A percentile compares a stretch with the other conserved stretches of the same genome.
Conservation (phyloP, 2,797 vertebrate genomes). For the Cuculus canorus region DNA sequence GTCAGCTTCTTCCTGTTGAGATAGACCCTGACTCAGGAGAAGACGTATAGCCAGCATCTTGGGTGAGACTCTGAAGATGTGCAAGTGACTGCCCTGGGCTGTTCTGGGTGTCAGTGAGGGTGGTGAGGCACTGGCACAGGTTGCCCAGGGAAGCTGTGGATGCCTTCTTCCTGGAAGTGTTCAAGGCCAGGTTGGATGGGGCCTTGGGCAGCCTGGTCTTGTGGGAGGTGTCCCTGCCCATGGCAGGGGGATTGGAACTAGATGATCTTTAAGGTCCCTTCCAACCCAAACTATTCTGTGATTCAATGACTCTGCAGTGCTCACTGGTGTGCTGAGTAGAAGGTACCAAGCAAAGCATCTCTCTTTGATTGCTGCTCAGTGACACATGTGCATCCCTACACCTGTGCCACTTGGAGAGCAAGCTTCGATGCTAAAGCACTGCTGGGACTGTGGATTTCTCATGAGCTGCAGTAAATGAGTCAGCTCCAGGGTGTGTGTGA, state of each 20-base stretch:
- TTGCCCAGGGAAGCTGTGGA: too few relatives aligned
- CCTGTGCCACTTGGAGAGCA: not conserved
- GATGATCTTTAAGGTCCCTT: too few relatives aligned
- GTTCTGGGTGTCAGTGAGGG: too few relatives aligned
- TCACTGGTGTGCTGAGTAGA: accelerated
- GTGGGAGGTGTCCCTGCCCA: too few relatives aligned
- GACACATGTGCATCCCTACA: accelerated
- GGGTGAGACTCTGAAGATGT: not conserved
- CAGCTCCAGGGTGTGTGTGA: not conserved
- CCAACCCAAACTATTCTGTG: too few relatives aligned
- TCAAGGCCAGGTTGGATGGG: too few relatives aligned
- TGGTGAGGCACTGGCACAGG: too few relatives aligned
- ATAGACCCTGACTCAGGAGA: not conserved
- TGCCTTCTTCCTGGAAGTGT: too few relatives aligned
- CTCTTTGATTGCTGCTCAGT: not conserved
- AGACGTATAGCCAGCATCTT: not conserved
- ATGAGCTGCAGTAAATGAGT: not conserved
- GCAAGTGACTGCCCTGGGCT: not conserved
- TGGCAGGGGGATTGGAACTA: too few relatives aligned
- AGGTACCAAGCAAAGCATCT: not conserved
- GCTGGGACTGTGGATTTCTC: not conserved
- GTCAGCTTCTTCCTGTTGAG: not conserved
- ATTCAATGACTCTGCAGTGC: not conserved
- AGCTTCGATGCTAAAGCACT: accelerated
- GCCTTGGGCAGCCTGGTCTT: too few relatives aligned